Evolutionary conservation across 2,113 vertebrate genomes (phyloP), one percentile per base, ranked within the genome.

Genomic region (Scomber scombrus): DNA sequence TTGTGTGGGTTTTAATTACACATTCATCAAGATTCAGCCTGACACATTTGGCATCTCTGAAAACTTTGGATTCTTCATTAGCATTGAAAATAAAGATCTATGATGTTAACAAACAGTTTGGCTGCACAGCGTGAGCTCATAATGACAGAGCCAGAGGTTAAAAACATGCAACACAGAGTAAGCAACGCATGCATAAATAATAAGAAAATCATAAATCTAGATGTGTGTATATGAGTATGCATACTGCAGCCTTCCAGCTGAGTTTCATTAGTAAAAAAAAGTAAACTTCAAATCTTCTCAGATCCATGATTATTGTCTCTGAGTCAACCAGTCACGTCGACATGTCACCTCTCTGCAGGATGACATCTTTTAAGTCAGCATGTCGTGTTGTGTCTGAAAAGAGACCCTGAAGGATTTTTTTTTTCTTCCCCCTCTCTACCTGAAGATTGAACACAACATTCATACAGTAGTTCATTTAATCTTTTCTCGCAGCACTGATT

Each of bases 371-470:
- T 1, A 43, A 40, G 45, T 3, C 34, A 2, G 34, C 34, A 9
- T 26, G 9, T 23, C 56, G 11, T 34, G 52, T 14, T 31, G 64
- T n/a, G 46, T 75, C 56, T 84, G 54, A 31, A 74, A 47, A 68
- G n/a, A 75, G 12, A 26, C 43, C 40, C 69, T 43, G 54, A 16
- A n/a, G 23, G 31, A 45, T 9, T 40, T 40, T 40, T 40, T 40
- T 40, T 21, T 7, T 70, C 23, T 9, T 15, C 43, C 50, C 57
- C 34, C 21, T 65, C 34, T 65, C 11, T 14, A 23, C 66, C 52
- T 78, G 3, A 69, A 62, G 11, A 10, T 40, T 29, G 21, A 7
- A 80, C 65, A 47, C 4, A 78, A 55, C 19, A 13, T 6, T 52
- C 2, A 11, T 40, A 9, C 34, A 40, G 34, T 21, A 56, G 57